phyloP scores from a whole-genome alignment of 2,113 vertebrate species.

The Nothoprocta perdicaria region DNA sequence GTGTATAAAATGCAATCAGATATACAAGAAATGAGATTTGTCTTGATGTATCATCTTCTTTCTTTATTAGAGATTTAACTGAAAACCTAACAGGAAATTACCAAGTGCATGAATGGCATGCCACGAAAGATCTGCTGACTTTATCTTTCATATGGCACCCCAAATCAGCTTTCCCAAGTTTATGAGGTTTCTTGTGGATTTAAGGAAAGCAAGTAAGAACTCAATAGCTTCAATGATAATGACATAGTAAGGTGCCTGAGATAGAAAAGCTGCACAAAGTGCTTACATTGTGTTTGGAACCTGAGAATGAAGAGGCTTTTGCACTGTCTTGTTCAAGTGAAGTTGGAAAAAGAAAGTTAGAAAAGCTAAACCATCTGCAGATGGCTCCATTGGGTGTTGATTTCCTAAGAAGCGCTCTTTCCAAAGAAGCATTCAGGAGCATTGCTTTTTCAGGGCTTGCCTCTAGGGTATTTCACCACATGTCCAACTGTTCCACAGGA shows the following conservation, averaged over 20 bases:
- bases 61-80: constrained; percentile 21
- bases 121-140: neutral
- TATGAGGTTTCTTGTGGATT: constrained; percentile 2
- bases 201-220: neutral
- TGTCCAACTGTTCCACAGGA: neutral
- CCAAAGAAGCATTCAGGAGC: neutral
- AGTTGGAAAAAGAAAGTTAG: neutral
- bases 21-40: neutral
- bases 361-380: neutral
- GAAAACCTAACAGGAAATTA: constrained; percentile 12
- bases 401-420: constrained; percentile 20
- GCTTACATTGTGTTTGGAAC: neutral
- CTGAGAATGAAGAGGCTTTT: neutral
- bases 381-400: neutral
- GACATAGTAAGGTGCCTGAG: neutral
- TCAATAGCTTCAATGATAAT: neutral
- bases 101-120: neutral
- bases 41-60: neutral
- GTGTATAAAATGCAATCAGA: neutral
- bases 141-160: neutral
- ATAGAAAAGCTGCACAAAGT: neutral
- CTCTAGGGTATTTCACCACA: neutral
- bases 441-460: neutral
- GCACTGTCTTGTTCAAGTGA: neutral
- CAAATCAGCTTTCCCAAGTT: neutral